Conservation (phyloP, 2,888 invertebrate genomes). For the Tineola bisselliella region DNA sequence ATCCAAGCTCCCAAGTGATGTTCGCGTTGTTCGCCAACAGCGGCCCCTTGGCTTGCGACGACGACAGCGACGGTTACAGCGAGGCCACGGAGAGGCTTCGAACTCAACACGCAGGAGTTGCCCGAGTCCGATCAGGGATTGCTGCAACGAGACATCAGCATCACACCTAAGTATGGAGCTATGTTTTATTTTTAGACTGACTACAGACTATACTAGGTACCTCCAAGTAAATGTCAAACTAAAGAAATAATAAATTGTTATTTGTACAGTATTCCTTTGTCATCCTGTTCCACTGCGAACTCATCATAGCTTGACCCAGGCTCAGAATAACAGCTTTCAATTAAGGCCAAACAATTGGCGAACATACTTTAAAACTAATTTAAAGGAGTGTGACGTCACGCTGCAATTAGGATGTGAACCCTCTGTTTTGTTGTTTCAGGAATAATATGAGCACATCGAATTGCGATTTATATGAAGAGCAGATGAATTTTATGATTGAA, state of each 20-base stretch:
- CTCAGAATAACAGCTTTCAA: too few species aligned
- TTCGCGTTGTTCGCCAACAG: slow-evolving; percentile 52
- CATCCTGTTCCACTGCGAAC: too few species aligned
- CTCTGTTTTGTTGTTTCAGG: neutral
- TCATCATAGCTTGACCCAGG: too few species aligned
- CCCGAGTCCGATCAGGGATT: slow-evolving; percentile 38
- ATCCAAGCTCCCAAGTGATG: slow-evolving; percentile 44
- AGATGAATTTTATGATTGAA: slow-evolving; percentile 50
- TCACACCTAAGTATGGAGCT: slow-evolving; percentile 23
- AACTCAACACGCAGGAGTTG: slow-evolving; percentile 30
- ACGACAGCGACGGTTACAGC: neutral
- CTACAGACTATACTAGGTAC: too few species aligned
- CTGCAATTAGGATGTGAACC: too few species aligned
- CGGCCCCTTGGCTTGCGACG: slow-evolving; percentile 17
- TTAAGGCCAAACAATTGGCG: too few species aligned
- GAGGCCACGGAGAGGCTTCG: slow-evolving; percentile 31
- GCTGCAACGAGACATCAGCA: slow-evolving; percentile 18
- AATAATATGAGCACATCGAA: neutral
- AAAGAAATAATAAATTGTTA: too few species aligned
- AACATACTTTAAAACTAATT: too few species aligned
- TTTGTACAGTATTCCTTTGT: too few species aligned
- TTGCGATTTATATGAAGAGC: slow-evolving; percentile 35
- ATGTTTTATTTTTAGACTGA: too few species aligned
- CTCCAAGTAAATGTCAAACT: too few species aligned
- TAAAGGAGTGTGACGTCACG: too few species aligned